Conservation (phyloP, 2,888 invertebrate genomes). For the Andrena dorsata region DNA sequence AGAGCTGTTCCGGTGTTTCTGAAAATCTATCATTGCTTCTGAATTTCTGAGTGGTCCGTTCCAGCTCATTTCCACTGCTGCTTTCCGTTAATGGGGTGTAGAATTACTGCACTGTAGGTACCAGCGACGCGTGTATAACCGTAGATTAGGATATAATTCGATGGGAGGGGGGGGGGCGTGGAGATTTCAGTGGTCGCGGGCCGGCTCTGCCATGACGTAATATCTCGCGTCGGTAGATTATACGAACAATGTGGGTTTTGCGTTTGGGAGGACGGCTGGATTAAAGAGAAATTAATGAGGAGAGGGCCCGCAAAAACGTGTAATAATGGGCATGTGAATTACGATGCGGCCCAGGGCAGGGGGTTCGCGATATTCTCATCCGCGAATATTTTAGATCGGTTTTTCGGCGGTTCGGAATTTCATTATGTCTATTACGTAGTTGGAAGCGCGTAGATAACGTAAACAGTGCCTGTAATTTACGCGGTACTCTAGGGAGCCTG, state of each 20-base stretch:
- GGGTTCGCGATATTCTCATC: conserved; percentile 24
- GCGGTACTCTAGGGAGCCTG: not conserved
- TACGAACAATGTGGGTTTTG: conserved; percentile 63
- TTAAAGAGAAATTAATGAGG: conserved; percentile 71
- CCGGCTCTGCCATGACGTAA: conserved; percentile 40
- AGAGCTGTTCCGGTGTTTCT: conserved; percentile 15
- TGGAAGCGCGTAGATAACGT: not conserved
- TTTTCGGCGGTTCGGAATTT: conserved; percentile 44
- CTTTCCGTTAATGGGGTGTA: too few relatives aligned
- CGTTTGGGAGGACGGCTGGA: conserved; percentile 48
- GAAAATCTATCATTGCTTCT: conserved; percentile 35
- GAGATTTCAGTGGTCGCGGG: conserved; percentile 21
- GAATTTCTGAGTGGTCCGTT: too few relatives aligned
- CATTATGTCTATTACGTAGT: conserved; percentile 38
- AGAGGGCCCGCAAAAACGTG: conserved; percentile 48
- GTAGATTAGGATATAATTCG: conserved; percentile 48
- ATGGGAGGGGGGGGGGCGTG: not conserved
- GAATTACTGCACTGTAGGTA: too few relatives aligned
- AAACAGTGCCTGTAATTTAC: conserved; percentile 27
- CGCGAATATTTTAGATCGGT: conserved; percentile 46
- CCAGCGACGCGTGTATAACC: conserved; percentile 7
- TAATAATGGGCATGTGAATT: conserved; percentile 65
- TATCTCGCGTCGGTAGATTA: conserved; percentile 58
- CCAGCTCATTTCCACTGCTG: too few relatives aligned
- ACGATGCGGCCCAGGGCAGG: conserved; percentile 28